Base-by-base conservation (phyloP, 2,888 invertebrate species). In the Papilio protenor region DNA sequence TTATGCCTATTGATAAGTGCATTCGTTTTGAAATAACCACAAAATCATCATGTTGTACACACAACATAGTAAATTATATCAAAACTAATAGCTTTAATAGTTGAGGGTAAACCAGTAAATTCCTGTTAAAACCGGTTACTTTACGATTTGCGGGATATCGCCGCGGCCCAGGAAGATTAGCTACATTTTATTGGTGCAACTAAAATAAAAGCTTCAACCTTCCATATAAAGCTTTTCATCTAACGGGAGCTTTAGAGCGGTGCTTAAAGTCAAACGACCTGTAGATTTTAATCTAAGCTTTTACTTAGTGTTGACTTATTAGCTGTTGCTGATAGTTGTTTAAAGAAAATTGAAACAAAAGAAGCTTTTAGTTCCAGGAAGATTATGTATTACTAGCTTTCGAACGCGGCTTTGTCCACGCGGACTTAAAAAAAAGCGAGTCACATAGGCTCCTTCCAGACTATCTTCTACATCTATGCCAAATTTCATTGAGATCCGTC, bases 71-170 rank as follows among this genome's bases (percentile, higher is more conserved):
- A 57, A 11, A 11, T 57, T 21, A 70, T 69, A 45, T 69, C n/a
- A n/a, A 45, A 69, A 61, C 18, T 45, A 45, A 45, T 69, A 23
- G 18, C 27, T 52, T 23, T 27, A 12, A 45, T 10, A n/a, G 33
- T 71, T 27, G 52, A 11, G 27, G 6, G 27, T 76, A 27, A 76
- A 61, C 64, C 64, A 21, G 76, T 52, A 72, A 49, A 61, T 73
- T 66, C 64, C 77, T n/a, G 77, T 73, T 66, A 55, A 66, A 77
- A 66, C 73, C 77, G 66, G 55, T 76, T 57, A 47, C 66, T 77
- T 77, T 77, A 77, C 66, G 73, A 64, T 66, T 66, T 55, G 40
- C 61, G 52, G 10, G 70, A n/a, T 77, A 77, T 77, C 77, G 66
- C 45, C 1, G 23, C 55, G 27, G 27, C 0, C 77, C 77, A 73